These are phyloP conservation scores for Thermophis baileyi DNA, from an alignment of 2,113 vertebrate species.

Conservation along the genomic window DNA sequence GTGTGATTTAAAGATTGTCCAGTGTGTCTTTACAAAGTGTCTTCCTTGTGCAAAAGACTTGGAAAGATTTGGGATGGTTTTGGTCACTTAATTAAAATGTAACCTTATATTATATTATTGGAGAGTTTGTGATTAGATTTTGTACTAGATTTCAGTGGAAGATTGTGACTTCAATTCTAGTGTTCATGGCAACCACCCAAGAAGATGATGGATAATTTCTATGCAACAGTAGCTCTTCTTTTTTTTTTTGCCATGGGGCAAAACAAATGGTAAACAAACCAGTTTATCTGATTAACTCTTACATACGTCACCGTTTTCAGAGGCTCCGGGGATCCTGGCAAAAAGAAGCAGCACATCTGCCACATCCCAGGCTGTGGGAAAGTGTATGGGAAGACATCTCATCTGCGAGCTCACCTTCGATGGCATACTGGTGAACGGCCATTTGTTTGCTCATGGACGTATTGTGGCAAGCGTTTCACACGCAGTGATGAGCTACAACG, in stretches of 20 bases:
- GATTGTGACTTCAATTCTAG: not conserved
- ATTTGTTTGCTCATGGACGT: slow-evolving; percentile 89
- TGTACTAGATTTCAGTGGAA: not conserved
- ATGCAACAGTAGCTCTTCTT: no score
- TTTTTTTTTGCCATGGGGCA: not conserved
- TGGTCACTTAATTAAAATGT: not conserved
- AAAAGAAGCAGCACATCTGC: slow-evolving; percentile 97
- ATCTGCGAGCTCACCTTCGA: slow-evolving; percentile 89
- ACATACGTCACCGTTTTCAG: slow-evolving; percentile 28
- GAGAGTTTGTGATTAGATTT: not conserved
- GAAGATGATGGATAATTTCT: not conserved
- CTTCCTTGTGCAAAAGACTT: not conserved
- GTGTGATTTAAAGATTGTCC: not conserved
- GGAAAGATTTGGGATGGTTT: not conserved
- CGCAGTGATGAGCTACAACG: slow-evolving; percentile 93
- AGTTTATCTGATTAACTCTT: not conserved
- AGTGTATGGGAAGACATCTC: slow-evolving; percentile 94
- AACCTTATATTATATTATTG: not conserved
- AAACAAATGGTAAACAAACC: not conserved
- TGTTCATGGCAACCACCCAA: not conserved
- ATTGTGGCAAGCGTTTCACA: slow-evolving; percentile 95
- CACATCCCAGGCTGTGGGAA: slow-evolving; percentile 91
- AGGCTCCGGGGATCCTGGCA: slow-evolving; percentile 82
- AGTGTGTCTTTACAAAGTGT: not conserved
- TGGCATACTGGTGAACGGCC: slow-evolving; percentile 97